These are phyloP conservation scores for Platichthys flesus DNA, from an alignment of 2,113 vertebrate species.

Conservation along the genomic window DNA sequence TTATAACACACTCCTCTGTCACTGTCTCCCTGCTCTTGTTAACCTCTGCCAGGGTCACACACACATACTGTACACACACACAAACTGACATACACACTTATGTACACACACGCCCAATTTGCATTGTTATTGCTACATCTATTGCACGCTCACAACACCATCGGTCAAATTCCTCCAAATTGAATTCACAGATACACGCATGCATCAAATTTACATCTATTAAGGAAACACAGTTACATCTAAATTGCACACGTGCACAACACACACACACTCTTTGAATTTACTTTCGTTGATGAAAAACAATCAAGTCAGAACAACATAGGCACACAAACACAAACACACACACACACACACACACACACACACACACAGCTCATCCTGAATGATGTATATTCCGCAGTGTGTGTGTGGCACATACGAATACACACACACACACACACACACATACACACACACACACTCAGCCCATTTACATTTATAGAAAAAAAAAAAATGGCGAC, in stretches of 20 bases:
- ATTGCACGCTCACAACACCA: slow-evolving; percentile 55
- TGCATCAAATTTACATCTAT: slow-evolving; percentile 68
- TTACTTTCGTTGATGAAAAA: slow-evolving; percentile 41
- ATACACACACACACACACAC: not conserved
- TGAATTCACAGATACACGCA: slow-evolving; percentile 64
- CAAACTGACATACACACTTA: slow-evolving; percentile 24
- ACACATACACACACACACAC: not conserved
- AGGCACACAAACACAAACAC: slow-evolving; percentile 8
- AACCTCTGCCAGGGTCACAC: slow-evolving; percentile 68
- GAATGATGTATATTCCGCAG: slow-evolving; percentile 19
- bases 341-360: slow-evolving; percentile 20
- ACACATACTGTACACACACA: slow-evolving; percentile 40
- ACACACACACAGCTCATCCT: not conserved
- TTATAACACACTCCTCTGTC: slow-evolving; percentile 65
- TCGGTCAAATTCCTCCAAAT: slow-evolving; percentile 67
- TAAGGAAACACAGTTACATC: slow-evolving; percentile 46
- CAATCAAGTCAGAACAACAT: slow-evolving; percentile 25
- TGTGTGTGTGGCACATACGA: not conserved
- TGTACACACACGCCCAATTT: slow-evolving; percentile 55
- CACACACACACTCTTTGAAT: slow-evolving; percentile 18
- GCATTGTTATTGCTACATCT: slow-evolving; percentile 67
- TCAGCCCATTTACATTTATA: slow-evolving; percentile 63
- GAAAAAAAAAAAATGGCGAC: slow-evolving; percentile 57
- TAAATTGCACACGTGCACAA: slow-evolving; percentile 42
- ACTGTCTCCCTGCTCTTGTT: slow-evolving; percentile 61